Evolutionary conservation across 1,140 invertebrate species (phyloP), one percentile per base, ranked within the genome.

Genomic region (Sipha flava): DNA sequence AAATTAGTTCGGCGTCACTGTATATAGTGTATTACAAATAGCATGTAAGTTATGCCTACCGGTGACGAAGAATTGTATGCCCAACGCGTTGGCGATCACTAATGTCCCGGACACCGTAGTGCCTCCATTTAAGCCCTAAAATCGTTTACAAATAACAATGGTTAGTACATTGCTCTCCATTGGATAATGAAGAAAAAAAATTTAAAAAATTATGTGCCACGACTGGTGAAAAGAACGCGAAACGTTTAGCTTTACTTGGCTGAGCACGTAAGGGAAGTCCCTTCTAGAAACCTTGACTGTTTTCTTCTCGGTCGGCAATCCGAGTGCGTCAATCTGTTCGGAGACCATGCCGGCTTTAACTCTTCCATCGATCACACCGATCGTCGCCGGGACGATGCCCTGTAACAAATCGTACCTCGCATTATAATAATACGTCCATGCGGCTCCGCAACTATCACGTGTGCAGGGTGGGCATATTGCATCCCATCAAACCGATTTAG

Each of bases 71-170:
- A 99, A 88, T n/a, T 90, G 88, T 83, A 99, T 97, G 10, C 92
- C 92, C 40, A 91, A 91, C 81, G 88, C 85, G 54, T 95, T 87
- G 3, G 96, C 93, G 16, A 93, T 88, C 14, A 96, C 87, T 87
- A 99, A 93, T 5, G 98, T 99, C 6, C 92, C 95, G 7, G 96
- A 93, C 1, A 99, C 97, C 0, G 98, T 99, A 0, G 97, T 99
- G 2, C 97, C 97, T 10, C 97, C 98, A 87, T 92, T 91, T 40
- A 91, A 83, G 79, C 88, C 86, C 84, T 90, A 82, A 26, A 85
- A 81, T 80, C 81, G 59, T 70, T 79, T 80, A 52, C 34, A 40
- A 40, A 40, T 40, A 40, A 6, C 37, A 40, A 40, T 40, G 37
- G 10, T 6, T 40, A 40, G 37, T 40, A 40, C 10, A 6, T 40